Percentiles rank a stretch among this genome's conserved stretches.
These are phyloP conservation scores for Emmelina monodactyla DNA, from an alignment of 2,888 invertebrate genomes.

Conservation along the genomic window DNA sequence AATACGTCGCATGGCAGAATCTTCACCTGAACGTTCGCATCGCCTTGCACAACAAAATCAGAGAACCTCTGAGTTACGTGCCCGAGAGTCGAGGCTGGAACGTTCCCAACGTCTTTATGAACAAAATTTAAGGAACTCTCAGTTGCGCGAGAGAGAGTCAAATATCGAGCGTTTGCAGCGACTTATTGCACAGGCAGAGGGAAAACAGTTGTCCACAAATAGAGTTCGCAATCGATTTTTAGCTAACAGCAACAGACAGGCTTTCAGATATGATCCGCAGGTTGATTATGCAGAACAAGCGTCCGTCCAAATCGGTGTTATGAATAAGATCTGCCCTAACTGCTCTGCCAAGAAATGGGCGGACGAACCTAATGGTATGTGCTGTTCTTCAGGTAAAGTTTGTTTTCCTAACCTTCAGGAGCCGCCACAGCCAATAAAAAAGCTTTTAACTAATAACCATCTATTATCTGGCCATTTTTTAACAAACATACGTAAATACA, in stretches of 20 bases:
- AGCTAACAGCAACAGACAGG: constrained; percentile 15
- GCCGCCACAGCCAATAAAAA: constrained; percentile 13
- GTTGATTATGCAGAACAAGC: constrained; percentile 17
- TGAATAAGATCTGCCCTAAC: constrained; percentile 19
- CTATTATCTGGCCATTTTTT: constrained; percentile 13
- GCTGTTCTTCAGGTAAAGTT: neutral
- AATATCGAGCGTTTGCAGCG: constrained; percentile 9
- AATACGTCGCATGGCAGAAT: too few species aligned
- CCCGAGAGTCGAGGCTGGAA: neutral
- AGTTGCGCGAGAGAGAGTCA: constrained; percentile 3
- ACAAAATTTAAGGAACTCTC: constrained; percentile 3
- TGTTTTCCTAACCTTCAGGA: constrained; percentile 7
- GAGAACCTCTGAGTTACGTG: too few species aligned
- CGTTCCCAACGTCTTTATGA: constrained; percentile 5
- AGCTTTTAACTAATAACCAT: constrained; percentile 13
- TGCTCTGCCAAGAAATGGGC: constrained; percentile 14
- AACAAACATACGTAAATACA: constrained; percentile 12
- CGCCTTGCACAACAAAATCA: too few species aligned
- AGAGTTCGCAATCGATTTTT: constrained; percentile 15
- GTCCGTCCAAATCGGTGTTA: constrained; percentile 17
- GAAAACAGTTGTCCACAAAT: constrained; percentile 13
- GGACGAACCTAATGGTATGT: neutral
- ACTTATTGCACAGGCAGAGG: constrained; percentile 10
- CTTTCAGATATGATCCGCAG: constrained; percentile 17
- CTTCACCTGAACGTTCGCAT: too few species aligned